phyloP scores from a whole-genome alignment of 2,888 invertebrate species.

The Drosophila putrida region DNA sequence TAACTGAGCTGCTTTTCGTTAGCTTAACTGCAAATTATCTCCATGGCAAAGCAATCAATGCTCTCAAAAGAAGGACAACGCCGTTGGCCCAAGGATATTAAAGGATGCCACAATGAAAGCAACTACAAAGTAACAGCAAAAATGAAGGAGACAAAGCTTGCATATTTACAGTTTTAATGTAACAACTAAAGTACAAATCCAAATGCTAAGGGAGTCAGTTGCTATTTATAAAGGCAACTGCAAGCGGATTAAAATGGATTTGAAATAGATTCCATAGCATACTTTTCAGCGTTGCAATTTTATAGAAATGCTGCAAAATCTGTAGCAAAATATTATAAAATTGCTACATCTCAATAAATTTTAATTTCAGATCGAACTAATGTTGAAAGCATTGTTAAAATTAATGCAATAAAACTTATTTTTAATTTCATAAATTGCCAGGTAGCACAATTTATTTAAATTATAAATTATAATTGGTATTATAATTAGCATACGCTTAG shows the following conservation, averaged over 20 bases:
- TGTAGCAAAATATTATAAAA: not conserved
- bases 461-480: conserved; percentile 5
- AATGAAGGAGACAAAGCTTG: conserved; percentile 21
- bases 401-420: not conserved
- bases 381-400: not conserved
- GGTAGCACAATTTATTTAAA: not conserved
- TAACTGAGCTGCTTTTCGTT: conserved; percentile 6
- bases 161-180: conserved; percentile 45
- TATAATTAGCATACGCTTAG: conserved; percentile 7
- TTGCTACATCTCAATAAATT: not conserved
- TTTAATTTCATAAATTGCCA: not conserved
- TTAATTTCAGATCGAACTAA: no score
- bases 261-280: not conserved
- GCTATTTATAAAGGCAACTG: conserved; percentile 3
- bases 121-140: conserved; percentile 36
- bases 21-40: conserved; percentile 23
- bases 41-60: conserved; percentile 23
- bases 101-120: conserved; percentile 30
- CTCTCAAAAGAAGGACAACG: conserved; percentile 15
- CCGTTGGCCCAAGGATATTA: conserved; percentile 21
- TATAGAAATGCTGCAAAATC: not conserved
- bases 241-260: conserved; percentile 5
- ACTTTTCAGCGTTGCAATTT: not conserved
- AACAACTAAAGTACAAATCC: conserved; percentile 42
- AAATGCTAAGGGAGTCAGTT: conserved; percentile 12